Conservation (phyloP, 2,113 vertebrate genomes). For the Strix uralensis region DNA sequence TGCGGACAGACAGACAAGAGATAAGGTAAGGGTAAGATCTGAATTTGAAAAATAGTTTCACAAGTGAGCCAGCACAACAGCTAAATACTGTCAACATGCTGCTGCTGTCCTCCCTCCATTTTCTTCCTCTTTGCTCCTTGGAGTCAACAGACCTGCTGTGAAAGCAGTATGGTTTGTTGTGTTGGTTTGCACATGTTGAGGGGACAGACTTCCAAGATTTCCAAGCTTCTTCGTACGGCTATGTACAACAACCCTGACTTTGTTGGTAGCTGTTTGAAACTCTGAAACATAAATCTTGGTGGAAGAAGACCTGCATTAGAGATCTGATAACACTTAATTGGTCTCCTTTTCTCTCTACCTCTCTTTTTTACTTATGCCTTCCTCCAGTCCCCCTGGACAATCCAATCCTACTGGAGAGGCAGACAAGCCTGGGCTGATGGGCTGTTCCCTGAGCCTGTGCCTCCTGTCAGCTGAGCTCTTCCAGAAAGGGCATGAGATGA, state of each 20-base stretch:
- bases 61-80: background rate
- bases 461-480: background rate
- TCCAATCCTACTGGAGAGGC: background rate
- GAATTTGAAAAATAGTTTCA: background rate
- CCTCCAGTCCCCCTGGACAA: background rate
- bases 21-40: background rate
- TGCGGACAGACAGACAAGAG: background rate
- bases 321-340: background rate
- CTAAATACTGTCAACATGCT: background rate
- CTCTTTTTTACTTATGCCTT: background rate
- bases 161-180: background rate
- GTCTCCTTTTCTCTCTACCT: background rate
- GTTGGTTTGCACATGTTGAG: background rate
- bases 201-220: background rate
- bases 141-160: background rate
- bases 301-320: background rate
- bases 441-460: background rate
- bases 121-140: background rate
- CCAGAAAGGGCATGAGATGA: background rate
- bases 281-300: background rate
- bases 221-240: background rate
- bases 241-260: background rate
- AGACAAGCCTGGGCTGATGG: background rate
- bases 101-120: background rate
- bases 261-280: background rate